phyloP scores from a whole-genome alignment of 2,888 invertebrate species.

The Heliconius hortense region DNA sequence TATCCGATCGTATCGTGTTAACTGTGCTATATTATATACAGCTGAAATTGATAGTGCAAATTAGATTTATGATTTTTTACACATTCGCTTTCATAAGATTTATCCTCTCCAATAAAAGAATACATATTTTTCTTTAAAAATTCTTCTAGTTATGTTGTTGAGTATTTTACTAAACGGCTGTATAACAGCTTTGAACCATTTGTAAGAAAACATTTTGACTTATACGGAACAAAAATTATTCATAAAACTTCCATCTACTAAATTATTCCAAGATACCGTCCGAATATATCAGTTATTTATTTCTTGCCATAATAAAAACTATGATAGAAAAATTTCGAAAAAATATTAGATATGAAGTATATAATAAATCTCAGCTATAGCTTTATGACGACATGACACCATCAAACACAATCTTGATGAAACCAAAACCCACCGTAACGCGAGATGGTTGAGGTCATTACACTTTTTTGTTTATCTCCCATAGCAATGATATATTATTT shows the following conservation, averaged over 20 bases:
- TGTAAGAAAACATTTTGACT: too few species aligned
- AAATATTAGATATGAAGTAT: conserved; percentile 12
- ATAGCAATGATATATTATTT: conserved; percentile 67
- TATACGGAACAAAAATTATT: background rate
- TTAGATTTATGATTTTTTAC: conserved; percentile 52
- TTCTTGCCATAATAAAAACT: background rate
- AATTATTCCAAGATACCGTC: background rate
- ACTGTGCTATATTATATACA: conserved; percentile 24
- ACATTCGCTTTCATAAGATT: conserved; percentile 13
- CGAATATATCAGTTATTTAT: background rate
- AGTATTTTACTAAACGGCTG: too few species aligned
- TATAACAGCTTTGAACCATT: too few species aligned
- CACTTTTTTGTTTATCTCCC: conserved; percentile 53
- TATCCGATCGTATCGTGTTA: conserved; percentile 31
- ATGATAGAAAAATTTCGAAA: background rate
- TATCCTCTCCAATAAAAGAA: background rate
- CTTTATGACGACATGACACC: conserved; percentile 40
- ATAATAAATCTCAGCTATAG: conserved; percentile 39
- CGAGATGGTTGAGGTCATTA: conserved; percentile 52
- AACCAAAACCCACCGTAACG: conserved; percentile 49
- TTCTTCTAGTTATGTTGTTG: too few species aligned
- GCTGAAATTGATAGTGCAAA: conserved; percentile 17
- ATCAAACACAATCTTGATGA: conserved; percentile 47
- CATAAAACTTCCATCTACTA: background rate
- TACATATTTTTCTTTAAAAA: background rate